Base-by-base conservation (phyloP, 2,113 vertebrate genomes). In the Melierax canorus region DNA sequence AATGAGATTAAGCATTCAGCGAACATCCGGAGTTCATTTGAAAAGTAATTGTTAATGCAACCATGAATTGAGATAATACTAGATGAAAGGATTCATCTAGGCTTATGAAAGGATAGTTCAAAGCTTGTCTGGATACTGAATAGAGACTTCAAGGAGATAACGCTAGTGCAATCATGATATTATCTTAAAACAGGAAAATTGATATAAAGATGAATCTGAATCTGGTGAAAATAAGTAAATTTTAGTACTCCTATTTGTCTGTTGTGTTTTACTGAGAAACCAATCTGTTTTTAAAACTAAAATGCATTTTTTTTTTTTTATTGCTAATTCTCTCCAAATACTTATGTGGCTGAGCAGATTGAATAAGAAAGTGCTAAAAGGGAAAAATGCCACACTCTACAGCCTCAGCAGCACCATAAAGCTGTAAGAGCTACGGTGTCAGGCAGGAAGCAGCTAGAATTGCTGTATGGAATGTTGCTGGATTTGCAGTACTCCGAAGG, bases 51-150 rank as follows among this genome's bases (percentile, higher is more conserved):
- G 86, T 95, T 91, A 92, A 79, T 79, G 53, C 74, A 85, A 17
- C 77, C 53, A 3, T 97, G 83, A 96, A 68, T 73, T 82, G 56
- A 95, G 80, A 79, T 87, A 92, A 46, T 76, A 53, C 80, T 76
- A 45, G 77, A 76, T 91, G 73, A 95, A 81, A 77, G 79, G 66
- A 87, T 96, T 97, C 66, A 92, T 96, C 62, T 68, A 41, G 41
- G 53, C 94, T 78, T 92, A 60, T 81, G 48, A 92, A 76, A 90
- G 36, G 26, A n/a, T 56, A 78, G 86, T 96, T 91, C 91, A 87
- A 89, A 95, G 58, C 89, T 68, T 91, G 73, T 67, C 74, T 87
- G 43, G 24, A 26, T 88, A 51, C 46, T 2, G 11, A 84, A 82
- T 7, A 90, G 63, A 75, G 32, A 56, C 91, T 91, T 95, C 62